phyloP scores from a whole-genome alignment of 2,888 invertebrate species.

The Drosophila quinaria region DNA sequence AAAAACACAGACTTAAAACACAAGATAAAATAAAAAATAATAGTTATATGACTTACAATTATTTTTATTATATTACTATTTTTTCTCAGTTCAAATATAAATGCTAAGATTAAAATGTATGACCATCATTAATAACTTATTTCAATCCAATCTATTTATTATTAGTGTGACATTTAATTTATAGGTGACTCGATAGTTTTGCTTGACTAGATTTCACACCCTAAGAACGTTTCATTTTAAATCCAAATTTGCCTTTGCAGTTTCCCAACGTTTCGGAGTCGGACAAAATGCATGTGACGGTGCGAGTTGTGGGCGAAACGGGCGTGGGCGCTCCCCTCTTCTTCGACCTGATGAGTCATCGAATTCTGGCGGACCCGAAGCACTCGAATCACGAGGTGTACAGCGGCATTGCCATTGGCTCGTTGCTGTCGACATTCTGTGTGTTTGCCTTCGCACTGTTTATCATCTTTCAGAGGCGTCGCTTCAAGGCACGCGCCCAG shows the following conservation, averaged over 20 bases:
- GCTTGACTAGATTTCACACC: background rate
- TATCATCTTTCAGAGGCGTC: conserved; percentile 82
- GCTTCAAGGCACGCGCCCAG: conserved; percentile 82
- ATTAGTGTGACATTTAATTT: background rate
- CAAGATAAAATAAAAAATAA: no score
- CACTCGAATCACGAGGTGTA: conserved; percentile 78
- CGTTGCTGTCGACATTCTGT: conserved; percentile 81
- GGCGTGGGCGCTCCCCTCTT: conserved; percentile 85
- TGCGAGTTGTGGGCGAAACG: conserved; percentile 84
- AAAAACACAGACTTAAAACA: no score
- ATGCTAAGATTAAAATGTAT: no score
- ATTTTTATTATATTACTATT: no score
- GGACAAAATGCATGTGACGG: conserved; percentile 84
- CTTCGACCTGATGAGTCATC: conserved; percentile 80
- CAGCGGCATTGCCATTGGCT: conserved; percentile 84
- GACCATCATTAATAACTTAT: no score
- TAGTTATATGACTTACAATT: no score
- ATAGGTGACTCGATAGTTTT: background rate
- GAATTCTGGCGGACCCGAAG: conserved; percentile 62
- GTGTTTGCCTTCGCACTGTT: conserved; percentile 82
- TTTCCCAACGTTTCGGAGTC: conserved; percentile 85
- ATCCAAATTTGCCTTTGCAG: conserved; percentile 34
- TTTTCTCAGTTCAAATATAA: no score
- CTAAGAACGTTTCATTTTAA: background rate
- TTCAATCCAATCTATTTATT: no score